Evolutionary conservation across 2,113 vertebrate species (phyloP).

Genomic region (Bettongia penicillata): DNA sequence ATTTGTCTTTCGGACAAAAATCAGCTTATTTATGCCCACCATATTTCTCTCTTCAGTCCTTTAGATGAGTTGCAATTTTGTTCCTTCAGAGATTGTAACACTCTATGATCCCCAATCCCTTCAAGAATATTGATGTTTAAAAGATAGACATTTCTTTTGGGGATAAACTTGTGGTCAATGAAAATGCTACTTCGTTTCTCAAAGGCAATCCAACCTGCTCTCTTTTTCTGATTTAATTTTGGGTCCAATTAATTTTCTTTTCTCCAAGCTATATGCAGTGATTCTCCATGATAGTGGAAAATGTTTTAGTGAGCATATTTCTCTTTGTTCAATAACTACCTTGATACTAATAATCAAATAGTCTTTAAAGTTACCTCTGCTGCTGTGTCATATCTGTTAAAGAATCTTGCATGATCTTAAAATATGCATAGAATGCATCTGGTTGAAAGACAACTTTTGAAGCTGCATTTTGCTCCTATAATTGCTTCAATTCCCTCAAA

Average conservation of each 20-base stretch:
- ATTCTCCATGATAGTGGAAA: not conserved
- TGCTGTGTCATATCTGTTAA: not conserved
- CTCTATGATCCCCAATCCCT: not conserved
- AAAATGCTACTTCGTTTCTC: not conserved
- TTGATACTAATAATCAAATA: not conserved
- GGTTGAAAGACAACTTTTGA: not conserved
- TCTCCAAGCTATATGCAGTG: not conserved
- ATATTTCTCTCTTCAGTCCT: not conserved
- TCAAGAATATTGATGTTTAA: not conserved
- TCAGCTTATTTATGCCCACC: not conserved
- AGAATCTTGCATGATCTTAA: not conserved
- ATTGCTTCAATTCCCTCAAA: not conserved
- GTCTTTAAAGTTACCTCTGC: not conserved
- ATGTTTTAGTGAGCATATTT: not conserved
- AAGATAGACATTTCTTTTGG: not conserved
- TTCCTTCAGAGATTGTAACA: not conserved
- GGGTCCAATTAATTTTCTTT: not conserved
- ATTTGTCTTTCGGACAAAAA: not conserved
- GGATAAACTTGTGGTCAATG: not conserved
- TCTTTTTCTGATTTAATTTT: not conserved
- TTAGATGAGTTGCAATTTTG: not conserved
- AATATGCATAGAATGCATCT: not conserved
- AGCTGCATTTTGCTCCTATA: not conserved
- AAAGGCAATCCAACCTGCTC: not conserved
- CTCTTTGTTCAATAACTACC: not conserved